These are phyloP conservation scores for Lithobius niger DNA, from an alignment of 1,140 invertebrate genomes.

Conservation along the genomic window DNA sequence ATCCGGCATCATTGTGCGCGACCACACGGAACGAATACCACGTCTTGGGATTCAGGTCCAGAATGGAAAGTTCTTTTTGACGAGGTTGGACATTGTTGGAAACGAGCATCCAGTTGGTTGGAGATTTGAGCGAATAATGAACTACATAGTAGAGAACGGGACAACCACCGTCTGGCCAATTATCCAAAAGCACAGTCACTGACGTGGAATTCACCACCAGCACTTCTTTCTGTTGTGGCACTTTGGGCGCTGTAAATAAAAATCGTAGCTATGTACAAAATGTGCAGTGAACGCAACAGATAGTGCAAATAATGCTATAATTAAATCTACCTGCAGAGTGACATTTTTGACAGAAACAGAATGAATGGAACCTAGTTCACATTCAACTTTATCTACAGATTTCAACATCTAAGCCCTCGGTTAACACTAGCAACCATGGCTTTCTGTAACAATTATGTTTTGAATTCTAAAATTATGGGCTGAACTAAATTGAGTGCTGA, in stretches of 20 bases:
- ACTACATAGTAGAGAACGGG: constrained; percentile 75
- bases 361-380: too few relatives aligned
- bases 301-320: too few relatives aligned
- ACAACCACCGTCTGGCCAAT: constrained; percentile 79
- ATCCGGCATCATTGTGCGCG: constrained; percentile 32
- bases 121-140: constrained; percentile 46
- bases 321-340: too few relatives aligned
- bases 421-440: too few relatives aligned
- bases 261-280: too few relatives aligned
- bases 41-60: constrained; percentile 31
- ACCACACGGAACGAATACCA: constrained; percentile 33
- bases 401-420: too few relatives aligned
- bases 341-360: too few relatives aligned
- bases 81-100: constrained; percentile 17
- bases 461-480: too few relatives aligned
- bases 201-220: constrained; percentile 70
- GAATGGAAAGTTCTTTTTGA: constrained; percentile 28
- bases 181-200: constrained; percentile 71
- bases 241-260: constrained; percentile 9
- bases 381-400: too few relatives aligned
- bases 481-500: too few relatives aligned
- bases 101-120: constrained; percentile 17
- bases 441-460: too few relatives aligned
- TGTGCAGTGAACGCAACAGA: too few relatives aligned
- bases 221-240: neutral